phyloP scores from a whole-genome alignment of 92 coral and sea anemone species.

The Porites rus region DNA sequence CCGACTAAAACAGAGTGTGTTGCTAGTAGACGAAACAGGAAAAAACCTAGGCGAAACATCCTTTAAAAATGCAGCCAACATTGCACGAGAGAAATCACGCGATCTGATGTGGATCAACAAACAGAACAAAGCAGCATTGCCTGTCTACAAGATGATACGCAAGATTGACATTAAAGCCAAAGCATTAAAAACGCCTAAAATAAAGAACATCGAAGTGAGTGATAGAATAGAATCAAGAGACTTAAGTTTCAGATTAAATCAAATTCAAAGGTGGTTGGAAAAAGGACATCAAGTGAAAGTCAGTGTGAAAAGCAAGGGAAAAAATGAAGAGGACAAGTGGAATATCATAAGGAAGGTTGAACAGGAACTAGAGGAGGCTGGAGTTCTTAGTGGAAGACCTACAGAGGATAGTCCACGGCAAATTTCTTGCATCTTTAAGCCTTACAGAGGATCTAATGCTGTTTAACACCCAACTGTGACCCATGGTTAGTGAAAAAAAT shows the following conservation, averaged over 20 bases:
- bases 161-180: not conserved
- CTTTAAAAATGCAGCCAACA: conserved; percentile 8
- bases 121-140: conserved; percentile 3
- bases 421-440: conserved; percentile 21
- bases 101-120: conserved; percentile 27
- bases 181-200: conserved; percentile 3
- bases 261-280: conserved; percentile 11
- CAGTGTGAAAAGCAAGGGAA: conserved; percentile 11
- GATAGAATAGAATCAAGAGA: conserved; percentile 33
- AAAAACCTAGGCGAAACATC: conserved; percentile 30
- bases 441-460: not conserved
- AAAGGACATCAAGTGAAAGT: conserved; percentile 41
- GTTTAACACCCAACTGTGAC: not conserved
- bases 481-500: not conserved
- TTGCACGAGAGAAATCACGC: conserved; percentile 16
- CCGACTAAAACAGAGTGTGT: conserved; percentile 2
- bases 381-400: conserved; percentile 10
- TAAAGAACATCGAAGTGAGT: conserved; percentile 16
- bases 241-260: conserved; percentile 27
- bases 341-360: conserved; percentile 20
- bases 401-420: conserved; percentile 4
- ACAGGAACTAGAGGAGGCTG: conserved; percentile 18
- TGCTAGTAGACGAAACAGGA: conserved; percentile 40
- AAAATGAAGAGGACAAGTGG: conserved; percentile 4
- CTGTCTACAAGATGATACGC: conserved; percentile 36